A percentile compares a stretch with the other conserved stretches of the same genome.
These are phyloP conservation scores for Leucophora obtusa DNA, from an alignment of 2,888 invertebrate genomes.

Conservation along the genomic window DNA sequence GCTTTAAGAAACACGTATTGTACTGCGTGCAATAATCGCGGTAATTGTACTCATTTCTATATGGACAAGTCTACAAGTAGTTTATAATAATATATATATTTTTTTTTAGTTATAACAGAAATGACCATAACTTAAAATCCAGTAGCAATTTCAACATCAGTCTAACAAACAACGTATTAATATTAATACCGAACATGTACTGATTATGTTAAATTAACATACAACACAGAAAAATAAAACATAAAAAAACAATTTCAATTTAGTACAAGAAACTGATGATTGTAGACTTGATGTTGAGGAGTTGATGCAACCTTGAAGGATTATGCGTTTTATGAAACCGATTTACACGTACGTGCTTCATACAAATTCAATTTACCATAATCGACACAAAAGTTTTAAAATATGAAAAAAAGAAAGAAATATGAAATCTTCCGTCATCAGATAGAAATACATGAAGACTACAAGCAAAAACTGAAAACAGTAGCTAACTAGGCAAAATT, in stretches of 20 bases:
- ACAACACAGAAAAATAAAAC: not conserved
- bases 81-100: not conserved
- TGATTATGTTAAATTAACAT: constrained; percentile 18
- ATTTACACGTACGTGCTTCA: constrained; percentile 78
- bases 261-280: not conserved
- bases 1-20: not conserved
- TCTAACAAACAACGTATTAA: constrained; percentile 8
- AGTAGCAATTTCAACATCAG: constrained; percentile 53
- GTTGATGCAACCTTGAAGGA: constrained; percentile 2
- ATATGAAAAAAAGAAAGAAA: not conserved
- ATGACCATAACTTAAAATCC: constrained; percentile 49
- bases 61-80: not conserved
- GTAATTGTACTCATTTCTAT: constrained; percentile 3
- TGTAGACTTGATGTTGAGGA: not conserved
- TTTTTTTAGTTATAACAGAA: not conserved
- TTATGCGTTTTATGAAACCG: constrained; percentile 68
- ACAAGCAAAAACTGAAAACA: constrained; percentile 58
- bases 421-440: not conserved
- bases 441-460: not conserved
- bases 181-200: constrained; percentile 53
- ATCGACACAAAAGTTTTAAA: constrained; percentile 11
- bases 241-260: not conserved
- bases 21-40: not conserved
- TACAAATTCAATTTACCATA: constrained; percentile 74
- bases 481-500: constrained; percentile 63